Evolutionary conservation across 2,888 invertebrate genomes (phyloP).

Genomic region (Drosophila quinaria): DNA sequence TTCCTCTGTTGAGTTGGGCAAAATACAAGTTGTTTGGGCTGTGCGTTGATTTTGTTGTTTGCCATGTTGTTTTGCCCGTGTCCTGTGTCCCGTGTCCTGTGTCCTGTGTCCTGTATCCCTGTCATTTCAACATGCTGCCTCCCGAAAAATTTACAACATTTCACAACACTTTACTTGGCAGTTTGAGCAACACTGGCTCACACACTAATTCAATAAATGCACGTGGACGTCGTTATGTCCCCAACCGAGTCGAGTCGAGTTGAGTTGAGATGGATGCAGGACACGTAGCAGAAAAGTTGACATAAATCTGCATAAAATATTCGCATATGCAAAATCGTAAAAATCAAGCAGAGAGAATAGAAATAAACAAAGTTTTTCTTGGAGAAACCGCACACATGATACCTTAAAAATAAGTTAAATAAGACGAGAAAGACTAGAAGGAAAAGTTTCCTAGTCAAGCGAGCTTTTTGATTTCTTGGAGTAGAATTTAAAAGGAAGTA

Average conservation of each 20-base stretch:
- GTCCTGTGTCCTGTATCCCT: conserved; percentile 24
- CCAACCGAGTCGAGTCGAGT: not conserved
- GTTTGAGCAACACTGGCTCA: conserved; percentile 60
- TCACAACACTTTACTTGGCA: conserved; percentile 58
- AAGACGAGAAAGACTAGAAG: too few relatives aligned
- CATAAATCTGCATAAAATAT: conserved; percentile 82
- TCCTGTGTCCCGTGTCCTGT: conserved; percentile 6
- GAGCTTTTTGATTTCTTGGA: too few relatives aligned
- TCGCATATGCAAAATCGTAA: conserved; percentile 76
- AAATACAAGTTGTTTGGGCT: conserved; percentile 22
- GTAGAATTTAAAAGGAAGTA: too few relatives aligned
- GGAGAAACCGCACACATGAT: not conserved
- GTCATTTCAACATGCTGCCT: conserved; percentile 63
- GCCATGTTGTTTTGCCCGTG: conserved; percentile 31
- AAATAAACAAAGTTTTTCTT: not conserved
- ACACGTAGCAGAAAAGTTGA: conserved; percentile 76
- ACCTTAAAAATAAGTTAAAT: too few relatives aligned
- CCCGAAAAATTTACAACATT: conserved; percentile 62
- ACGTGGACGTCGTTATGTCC: conserved; percentile 47
- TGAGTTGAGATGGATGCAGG: conserved; percentile 33
- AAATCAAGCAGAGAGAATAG: conserved; percentile 37
- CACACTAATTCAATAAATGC: conserved; percentile 77
- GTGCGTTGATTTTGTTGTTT: conserved; percentile 31
- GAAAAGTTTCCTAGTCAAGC: too few relatives aligned
- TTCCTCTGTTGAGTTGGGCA: conserved; percentile 22